Evolutionary conservation across 2,797 vertebrate species (phyloP).

Genomic region (Tangara arthus): DNA sequence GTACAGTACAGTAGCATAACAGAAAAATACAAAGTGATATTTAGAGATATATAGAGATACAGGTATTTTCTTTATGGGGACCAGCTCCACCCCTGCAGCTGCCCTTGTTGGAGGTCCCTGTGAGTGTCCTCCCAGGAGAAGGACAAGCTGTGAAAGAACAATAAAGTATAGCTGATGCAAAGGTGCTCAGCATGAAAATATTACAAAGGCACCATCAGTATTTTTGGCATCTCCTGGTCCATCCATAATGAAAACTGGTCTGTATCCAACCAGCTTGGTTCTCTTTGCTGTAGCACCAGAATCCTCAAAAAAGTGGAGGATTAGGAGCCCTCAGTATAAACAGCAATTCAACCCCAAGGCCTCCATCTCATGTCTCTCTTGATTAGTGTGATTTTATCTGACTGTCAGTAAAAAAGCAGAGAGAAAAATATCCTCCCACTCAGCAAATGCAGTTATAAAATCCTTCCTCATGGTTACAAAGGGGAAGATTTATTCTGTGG

Average conservation of each 20-base stretch:
- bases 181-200: not conserved
- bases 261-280: not conserved
- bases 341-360: not conserved
- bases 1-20: not conserved
- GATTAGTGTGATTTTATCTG: slow-evolving; percentile 11
- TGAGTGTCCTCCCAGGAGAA: not conserved
- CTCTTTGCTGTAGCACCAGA: not conserved
- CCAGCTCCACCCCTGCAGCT: not conserved
- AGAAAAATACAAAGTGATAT: not conserved
- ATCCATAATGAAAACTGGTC: not conserved
- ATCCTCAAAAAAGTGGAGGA: not conserved
- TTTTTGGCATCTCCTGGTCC: not conserved
- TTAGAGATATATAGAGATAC: not conserved
- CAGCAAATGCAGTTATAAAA: slow-evolving; percentile 38
- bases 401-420: not conserved
- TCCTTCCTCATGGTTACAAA: slow-evolving; percentile 27
- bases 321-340: not conserved
- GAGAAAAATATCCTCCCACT: slow-evolving; percentile 49
- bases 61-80: not conserved
- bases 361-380: not conserved
- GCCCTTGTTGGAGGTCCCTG: not conserved
- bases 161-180: not conserved
- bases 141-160: not conserved
- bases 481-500: slow-evolving; percentile 18
- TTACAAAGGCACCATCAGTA: not conserved